Percentiles rank a stretch among this genome's conserved stretches.
phyloP scores from a whole-genome alignment of 2,888 invertebrate species.

The Unio pictorum region DNA sequence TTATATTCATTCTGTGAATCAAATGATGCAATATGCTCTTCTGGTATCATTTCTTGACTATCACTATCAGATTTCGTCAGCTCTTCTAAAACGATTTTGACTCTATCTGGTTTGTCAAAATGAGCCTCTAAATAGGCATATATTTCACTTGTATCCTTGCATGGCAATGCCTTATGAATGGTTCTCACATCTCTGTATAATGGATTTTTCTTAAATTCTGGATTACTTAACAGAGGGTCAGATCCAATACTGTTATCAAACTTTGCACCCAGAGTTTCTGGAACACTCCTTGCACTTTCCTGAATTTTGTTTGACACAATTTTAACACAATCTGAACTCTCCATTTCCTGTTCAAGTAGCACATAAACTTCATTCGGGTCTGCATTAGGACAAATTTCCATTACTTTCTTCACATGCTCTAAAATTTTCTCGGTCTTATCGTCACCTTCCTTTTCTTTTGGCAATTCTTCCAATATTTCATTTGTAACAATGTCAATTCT shows the following conservation, averaged over 20 bases:
- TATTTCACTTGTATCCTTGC: slow-evolving; percentile 60
- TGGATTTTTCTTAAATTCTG: slow-evolving; percentile 50
- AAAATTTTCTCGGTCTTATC: slow-evolving; percentile 14
- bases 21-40: slow-evolving; percentile 4
- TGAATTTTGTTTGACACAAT: slow-evolving; percentile 19
- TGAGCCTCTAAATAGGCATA: slow-evolving; percentile 66
- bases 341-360: slow-evolving; percentile 26
- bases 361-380: slow-evolving; percentile 35
- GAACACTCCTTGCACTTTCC: slow-evolving; percentile 4
- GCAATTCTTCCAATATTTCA: slow-evolving; percentile 42
- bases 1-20: slow-evolving; percentile 14
- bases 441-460: slow-evolving; percentile 1
- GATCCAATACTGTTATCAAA: slow-evolving; percentile 6
- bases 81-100: slow-evolving; percentile 62
- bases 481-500: slow-evolving; percentile 54
- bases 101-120: slow-evolving; percentile 55
- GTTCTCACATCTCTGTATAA: slow-evolving; percentile 56
- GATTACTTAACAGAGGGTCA: slow-evolving; percentile 37
- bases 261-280: slow-evolving; percentile 1
- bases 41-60: slow-evolving; percentile 28
- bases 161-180: slow-evolving; percentile 58
- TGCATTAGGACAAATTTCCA: slow-evolving; percentile 31
- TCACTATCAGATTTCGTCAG: slow-evolving; percentile 27
- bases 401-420: slow-evolving; percentile 42
- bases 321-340: slow-evolving; percentile 26